phyloP scores from a whole-genome alignment of 2,797 vertebrate species.

The Epinephelus malabaricus region DNA sequence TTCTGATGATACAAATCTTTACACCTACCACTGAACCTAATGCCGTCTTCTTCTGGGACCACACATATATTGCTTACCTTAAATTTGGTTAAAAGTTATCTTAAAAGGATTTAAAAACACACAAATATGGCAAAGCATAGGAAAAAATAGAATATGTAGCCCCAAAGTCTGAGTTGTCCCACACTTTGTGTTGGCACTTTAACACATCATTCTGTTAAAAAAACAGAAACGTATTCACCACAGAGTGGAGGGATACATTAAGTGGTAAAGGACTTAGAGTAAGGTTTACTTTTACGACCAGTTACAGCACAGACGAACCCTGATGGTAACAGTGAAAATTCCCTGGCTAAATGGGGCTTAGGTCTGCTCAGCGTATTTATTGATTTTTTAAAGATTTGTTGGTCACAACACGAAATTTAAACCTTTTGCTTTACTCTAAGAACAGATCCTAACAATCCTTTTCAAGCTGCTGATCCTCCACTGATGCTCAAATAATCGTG shows the following conservation, averaged over 20 bases:
- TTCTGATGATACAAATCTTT: too few species aligned
- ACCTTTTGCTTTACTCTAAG: neutral
- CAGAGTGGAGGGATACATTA: neutral
- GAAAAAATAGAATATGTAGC: too few species aligned
- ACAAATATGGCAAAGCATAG: too few species aligned
- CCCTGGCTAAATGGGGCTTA: constrained; percentile 8
- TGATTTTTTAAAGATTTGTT: constrained; percentile 14
- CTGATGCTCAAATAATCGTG: neutral
- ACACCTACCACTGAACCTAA: too few species aligned
- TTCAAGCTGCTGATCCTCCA: neutral
- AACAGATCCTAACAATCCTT: neutral
- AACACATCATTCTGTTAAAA: neutral
- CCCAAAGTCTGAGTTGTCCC: neutral
- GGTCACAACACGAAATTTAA: constrained; percentile 8
- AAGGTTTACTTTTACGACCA: constrained; percentile 12
- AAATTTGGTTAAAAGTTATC: too few species aligned
- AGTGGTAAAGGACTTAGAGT: neutral
- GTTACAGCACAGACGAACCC: neutral
- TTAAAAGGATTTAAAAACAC: too few species aligned
- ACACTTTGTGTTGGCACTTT: neutral
- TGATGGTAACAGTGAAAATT: constrained; percentile 4
- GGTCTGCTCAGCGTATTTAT: constrained; percentile 14
- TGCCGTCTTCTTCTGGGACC: too few species aligned
- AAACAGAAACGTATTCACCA: neutral
- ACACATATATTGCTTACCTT: too few species aligned